A percentile compares a stretch with the other conserved stretches of the same genome.
Conservation (phyloP, 2,888 invertebrate genomes). For the Conchocele bisecta region DNA sequence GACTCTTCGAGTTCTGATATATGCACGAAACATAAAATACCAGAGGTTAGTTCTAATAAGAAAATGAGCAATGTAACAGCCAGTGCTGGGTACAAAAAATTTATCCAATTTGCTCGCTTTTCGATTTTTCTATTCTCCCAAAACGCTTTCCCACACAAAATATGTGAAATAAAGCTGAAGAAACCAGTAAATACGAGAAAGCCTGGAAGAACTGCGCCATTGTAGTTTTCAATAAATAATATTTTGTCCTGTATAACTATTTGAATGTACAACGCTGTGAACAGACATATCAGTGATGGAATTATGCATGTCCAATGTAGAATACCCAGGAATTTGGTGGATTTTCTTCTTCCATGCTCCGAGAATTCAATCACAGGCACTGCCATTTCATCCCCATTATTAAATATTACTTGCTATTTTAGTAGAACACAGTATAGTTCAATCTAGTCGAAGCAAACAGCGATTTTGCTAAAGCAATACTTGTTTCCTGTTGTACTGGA, state of each 20-base stretch:
- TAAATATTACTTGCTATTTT: too few relatives aligned
- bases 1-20: slow-evolving; percentile 58
- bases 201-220: slow-evolving; percentile 60
- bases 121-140: slow-evolving; percentile 46
- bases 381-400: slow-evolving; percentile 47
- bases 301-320: slow-evolving; percentile 57
- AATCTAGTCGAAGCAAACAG: too few relatives aligned
- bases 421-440: too few relatives aligned
- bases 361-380: slow-evolving; percentile 51
- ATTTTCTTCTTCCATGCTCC: slow-evolving; percentile 46
- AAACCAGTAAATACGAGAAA: slow-evolving; percentile 62
- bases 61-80: slow-evolving; percentile 52
- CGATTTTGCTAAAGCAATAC: too few relatives aligned
- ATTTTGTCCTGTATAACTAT: slow-evolving; percentile 63
- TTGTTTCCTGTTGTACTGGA: too few relatives aligned
- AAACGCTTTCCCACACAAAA: slow-evolving; percentile 54
- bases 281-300: slow-evolving; percentile 58
- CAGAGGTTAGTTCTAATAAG: slow-evolving; percentile 53
- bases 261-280: slow-evolving; percentile 61
- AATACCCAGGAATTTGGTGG: slow-evolving; percentile 54
- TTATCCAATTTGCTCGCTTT: slow-evolving; percentile 54
- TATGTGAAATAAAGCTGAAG: slow-evolving; percentile 54
- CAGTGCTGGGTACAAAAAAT: slow-evolving; percentile 46
- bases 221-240: slow-evolving; percentile 64
- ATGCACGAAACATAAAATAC: slow-evolving; percentile 62